Conservation (phyloP, 2,797 vertebrate genomes). For the Urosaurus nigricauda region DNA sequence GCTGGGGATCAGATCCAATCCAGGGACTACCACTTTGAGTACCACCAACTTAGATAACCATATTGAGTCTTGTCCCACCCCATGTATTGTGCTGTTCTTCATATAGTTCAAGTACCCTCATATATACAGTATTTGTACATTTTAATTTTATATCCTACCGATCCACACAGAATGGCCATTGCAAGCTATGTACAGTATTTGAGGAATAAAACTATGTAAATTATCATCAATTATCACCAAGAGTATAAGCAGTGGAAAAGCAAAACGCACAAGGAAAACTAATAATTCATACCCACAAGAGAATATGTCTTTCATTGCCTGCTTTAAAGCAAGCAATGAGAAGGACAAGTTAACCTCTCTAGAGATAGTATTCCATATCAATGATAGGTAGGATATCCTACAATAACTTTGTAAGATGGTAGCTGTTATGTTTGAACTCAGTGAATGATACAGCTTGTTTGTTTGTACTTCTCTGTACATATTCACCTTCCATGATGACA, state of each 20-base stretch:
- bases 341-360: neutral
- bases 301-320: neutral
- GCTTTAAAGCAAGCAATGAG: neutral
- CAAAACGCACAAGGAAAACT: neutral
- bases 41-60: too few relatives aligned
- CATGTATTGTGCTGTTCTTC: neutral
- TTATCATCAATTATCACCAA: neutral
- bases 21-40: too few relatives aligned
- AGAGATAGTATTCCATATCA: neutral
- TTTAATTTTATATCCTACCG: neutral
- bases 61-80: neutral
- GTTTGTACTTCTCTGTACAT: neutral
- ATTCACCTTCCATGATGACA: neutral
- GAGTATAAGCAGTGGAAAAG: neutral
- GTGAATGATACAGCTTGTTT: neutral
- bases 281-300: neutral
- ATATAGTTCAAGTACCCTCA: neutral
- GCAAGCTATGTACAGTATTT: neutral
- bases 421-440: too few relatives aligned
- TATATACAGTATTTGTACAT: neutral
- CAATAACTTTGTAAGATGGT: neutral
- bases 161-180: neutral
- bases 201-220: neutral
- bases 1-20: too few relatives aligned
- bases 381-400: neutral